These are phyloP conservation scores for Pelmatolapia mariae DNA, from an alignment of 2,113 vertebrate species.

Conservation along the genomic window DNA sequence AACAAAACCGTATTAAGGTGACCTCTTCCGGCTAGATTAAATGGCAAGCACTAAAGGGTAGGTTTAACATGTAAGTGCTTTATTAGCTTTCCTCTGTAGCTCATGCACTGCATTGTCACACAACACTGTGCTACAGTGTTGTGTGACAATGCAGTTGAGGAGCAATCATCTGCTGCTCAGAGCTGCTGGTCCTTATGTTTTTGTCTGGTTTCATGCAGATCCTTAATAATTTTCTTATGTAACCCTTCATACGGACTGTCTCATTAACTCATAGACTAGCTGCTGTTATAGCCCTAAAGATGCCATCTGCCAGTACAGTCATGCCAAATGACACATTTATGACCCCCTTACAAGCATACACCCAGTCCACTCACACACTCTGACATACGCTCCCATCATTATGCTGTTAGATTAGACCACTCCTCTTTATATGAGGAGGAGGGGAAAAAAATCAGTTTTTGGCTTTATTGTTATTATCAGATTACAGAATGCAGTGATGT, in stretches of 20 bases:
- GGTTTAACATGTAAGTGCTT: not conserved
- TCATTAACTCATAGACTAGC: constrained; percentile 21
- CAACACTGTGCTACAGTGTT: not conserved
- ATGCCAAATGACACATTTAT: constrained; percentile 6
- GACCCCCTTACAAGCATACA: not conserved
- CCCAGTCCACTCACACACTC: not conserved
- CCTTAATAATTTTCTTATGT: constrained; percentile 8
- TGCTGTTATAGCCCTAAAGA: constrained; percentile 4
- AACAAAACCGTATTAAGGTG: not conserved
- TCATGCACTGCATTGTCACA: not conserved
- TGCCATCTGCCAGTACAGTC: constrained; percentile 17
- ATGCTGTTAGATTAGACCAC: not conserved
- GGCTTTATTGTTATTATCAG: not conserved
- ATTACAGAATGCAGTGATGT: not conserved
- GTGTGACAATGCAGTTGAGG: not conserved
- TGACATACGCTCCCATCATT: not conserved
- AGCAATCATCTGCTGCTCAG: not conserved
- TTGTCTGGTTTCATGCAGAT: not conserved
- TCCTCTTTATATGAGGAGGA: not conserved
- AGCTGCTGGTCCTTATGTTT: not conserved
- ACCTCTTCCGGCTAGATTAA: not conserved
- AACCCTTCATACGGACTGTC: not conserved
- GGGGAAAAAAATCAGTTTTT: not conserved
- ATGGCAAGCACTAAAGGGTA: not conserved
- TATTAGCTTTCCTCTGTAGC: not conserved